phyloP scores from a whole-genome alignment of 2,888 invertebrate species.

The Parascotia fuliginaria region DNA sequence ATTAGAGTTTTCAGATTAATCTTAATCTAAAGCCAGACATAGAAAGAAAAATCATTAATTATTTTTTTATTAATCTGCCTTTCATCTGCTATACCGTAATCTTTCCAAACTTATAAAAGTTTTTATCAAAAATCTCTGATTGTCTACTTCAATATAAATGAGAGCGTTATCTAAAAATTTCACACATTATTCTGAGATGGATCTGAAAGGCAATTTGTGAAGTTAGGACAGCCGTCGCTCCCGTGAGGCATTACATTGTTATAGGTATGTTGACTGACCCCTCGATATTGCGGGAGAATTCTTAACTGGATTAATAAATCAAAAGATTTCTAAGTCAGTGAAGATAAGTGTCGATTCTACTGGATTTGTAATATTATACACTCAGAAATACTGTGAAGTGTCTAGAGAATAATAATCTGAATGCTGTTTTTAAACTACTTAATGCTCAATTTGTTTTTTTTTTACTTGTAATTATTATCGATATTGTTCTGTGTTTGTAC shows the following conservation, averaged over 20 bases:
- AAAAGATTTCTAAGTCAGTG: background rate
- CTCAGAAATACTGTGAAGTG: too few relatives aligned
- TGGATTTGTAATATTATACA: background rate
- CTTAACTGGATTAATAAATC: background rate
- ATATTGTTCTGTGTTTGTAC: too few relatives aligned
- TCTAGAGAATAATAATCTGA: too few relatives aligned
- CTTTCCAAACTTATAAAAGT: background rate
- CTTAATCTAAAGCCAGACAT: too few relatives aligned
- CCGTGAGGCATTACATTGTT: slow-evolving; percentile 39
- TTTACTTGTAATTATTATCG: too few relatives aligned
- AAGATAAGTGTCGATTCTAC: background rate
- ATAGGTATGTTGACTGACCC: background rate
- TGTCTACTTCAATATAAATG: slow-evolving; percentile 22
- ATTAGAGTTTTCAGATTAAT: too few relatives aligned
- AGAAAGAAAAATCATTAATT: too few relatives aligned
- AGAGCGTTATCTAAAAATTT: slow-evolving; percentile 15
- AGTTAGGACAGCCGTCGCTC: slow-evolving; percentile 38
- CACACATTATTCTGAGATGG: slow-evolving; percentile 21
- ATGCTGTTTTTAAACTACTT: too few relatives aligned
- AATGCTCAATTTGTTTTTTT: too few relatives aligned
- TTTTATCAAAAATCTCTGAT: background rate
- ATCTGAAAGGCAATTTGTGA: slow-evolving; percentile 35
- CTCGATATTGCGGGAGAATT: background rate
- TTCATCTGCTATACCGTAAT: background rate
- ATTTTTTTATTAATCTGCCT: background rate